Evolutionary conservation across 2,113 vertebrate species (phyloP), one percentile per base, ranked within the genome.

Genomic region (Nesospiza acunhae): DNA sequence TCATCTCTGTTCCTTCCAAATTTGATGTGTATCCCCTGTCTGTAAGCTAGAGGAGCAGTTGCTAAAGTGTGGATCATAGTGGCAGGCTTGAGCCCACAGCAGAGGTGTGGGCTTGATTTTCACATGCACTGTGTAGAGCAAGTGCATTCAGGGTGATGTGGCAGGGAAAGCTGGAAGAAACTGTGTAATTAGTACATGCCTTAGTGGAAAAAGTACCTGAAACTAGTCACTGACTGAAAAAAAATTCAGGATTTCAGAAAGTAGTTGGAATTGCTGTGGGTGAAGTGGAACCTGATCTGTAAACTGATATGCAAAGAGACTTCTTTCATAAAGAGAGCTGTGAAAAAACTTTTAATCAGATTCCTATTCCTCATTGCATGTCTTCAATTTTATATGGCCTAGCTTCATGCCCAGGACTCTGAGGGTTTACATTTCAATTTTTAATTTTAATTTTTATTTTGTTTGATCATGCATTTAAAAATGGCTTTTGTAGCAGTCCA

Each of bases 111-210:
- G 39, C 20, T 66, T 91, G 18, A 39, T 60, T 78, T 82, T 70
- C 50, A 42, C 0, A 0, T 35, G 46, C 15, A 1, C 9, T 11
- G 7, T 44, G 42, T 49, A 44, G 24, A 12, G 24, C 37, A 86
- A 27, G 37, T 53, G 33, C 13, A 3, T 78, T 56, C 3, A 7
- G 87, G 44, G 42, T 0, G 3, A 14, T 56, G 49, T 60, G 72
- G 19, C 28, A 73, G 20, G 44, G 26, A 28, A 59, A 73, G 11
- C 49, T 89, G 68, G 31, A 84, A 60, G 50, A 84, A 86, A 30
- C 30, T 5, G 4, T 0, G 0, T n/a, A 30, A 53, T 24, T 11
- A 55, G 23, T 47, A 28, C 2, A 10, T 31, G 35, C 13, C 22
- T 41, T 49, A 5, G 10, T 75, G n/a, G 26, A 41, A 81, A 46